Evolutionary conservation across 35 echinoderm and acorn worm genomes (phyloP).

Genomic region (Eucidaris tribuloides): DNA sequence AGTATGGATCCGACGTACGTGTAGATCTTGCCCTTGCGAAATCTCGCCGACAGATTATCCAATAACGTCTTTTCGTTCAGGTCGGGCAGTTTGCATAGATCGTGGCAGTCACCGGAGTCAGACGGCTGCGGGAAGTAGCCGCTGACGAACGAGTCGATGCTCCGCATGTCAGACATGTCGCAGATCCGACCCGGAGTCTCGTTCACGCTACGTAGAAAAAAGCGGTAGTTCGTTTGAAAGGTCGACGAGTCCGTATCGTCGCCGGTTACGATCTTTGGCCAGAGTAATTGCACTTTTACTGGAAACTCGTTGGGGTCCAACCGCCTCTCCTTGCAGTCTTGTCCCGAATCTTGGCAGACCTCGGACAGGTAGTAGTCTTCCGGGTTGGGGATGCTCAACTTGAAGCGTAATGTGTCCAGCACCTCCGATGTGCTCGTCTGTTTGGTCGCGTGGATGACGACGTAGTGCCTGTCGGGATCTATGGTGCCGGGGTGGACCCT

Average conservation of each 20-base stretch:
- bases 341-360: conserved; percentile 75
- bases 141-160: conserved; percentile 93
- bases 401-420: conserved; percentile 31
- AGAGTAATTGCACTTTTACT: conserved; percentile 89
- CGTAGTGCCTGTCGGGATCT: conserved; percentile 43
- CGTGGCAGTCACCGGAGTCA: conserved; percentile 84
- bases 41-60: conserved; percentile 77
- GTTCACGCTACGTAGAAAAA: conserved; percentile 69
- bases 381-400: conserved; percentile 44
- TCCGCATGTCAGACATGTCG: conserved; percentile 67
- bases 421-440: conserved; percentile 64
- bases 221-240: conserved; percentile 84
- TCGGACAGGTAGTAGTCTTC: conserved; percentile 81
- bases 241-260: conserved; percentile 26
- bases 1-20: conserved; percentile 98
- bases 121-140: conserved; percentile 86
- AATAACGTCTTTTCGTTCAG: conserved; percentile 88
- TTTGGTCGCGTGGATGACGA: conserved; percentile 86
- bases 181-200: conserved; percentile 55
- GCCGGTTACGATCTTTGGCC: conserved; percentile 74
- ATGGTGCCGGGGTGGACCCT: conserved; percentile 80
- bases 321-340: conserved; percentile 70
- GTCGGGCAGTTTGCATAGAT: conserved; percentile 97
- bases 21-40: conserved; percentile 98
- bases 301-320: conserved; percentile 64